Evolutionary conservation across 2,113 vertebrate species (phyloP).

Genomic region (Chaenocephalus aceratus): DNA sequence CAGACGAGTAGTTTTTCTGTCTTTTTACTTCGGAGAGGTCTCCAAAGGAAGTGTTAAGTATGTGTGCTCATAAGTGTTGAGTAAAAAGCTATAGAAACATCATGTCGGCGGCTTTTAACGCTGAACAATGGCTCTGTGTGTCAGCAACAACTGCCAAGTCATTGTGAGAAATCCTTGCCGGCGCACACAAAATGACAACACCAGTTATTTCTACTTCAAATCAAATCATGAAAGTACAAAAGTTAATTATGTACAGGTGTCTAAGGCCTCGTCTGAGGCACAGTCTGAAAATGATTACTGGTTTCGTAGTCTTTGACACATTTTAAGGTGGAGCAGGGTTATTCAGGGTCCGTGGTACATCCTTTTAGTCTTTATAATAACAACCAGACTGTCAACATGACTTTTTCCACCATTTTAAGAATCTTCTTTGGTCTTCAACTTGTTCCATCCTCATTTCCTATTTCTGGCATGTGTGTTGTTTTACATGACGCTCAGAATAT

Average conservation of each 20-base stretch:
- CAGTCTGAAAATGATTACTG: not conserved
- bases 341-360: constrained; percentile 21
- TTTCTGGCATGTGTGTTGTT: constrained; percentile 30
- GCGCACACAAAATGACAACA: not conserved
- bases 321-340: constrained; percentile 4
- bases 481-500: constrained; percentile 7
- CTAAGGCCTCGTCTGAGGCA: too few species aligned
- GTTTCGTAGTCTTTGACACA: constrained; percentile 13
- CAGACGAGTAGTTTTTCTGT: too few species aligned
- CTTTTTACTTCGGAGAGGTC: too few species aligned
- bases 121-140: constrained; percentile 52
- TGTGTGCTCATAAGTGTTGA: constrained; percentile 22
- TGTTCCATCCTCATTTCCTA: constrained; percentile 42
- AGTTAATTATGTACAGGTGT: too few species aligned
- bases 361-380: constrained; percentile 18
- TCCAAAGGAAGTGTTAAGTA: constrained; percentile 52
- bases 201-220: not conserved
- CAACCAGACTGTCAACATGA: not conserved
- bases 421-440: not conserved
- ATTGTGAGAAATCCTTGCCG: constrained; percentile 7
- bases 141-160: constrained; percentile 14
- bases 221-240: too few species aligned
- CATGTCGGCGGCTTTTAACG: constrained; percentile 21
- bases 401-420: constrained; percentile 6
- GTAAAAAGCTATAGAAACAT: constrained; percentile 31